phyloP scores from a whole-genome alignment of 2,888 invertebrate genomes.

The Cancer borealis region DNA sequence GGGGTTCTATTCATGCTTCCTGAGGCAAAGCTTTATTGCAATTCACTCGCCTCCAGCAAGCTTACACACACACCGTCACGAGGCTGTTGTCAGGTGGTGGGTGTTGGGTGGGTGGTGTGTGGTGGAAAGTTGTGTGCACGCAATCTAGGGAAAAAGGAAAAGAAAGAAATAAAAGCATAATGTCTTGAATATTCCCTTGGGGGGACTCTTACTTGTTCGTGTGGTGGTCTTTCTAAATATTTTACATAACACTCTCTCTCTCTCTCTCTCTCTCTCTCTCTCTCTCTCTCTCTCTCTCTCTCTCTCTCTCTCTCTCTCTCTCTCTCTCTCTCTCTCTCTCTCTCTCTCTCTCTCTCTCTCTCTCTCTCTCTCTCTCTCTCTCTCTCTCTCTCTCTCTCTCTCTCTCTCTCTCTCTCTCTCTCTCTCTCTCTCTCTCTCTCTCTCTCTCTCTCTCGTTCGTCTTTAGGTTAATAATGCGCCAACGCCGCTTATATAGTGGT shows the following conservation, averaged over 20 bases:
- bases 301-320: slow-evolving; percentile 25
- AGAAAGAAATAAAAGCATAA: neutral
- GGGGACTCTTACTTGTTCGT: neutral
- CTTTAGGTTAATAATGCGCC: neutral
- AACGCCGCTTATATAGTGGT: neutral
- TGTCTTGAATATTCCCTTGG: neutral
- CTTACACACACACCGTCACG: neutral
- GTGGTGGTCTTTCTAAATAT: no score
- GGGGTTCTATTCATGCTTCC: neutral
- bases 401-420: slow-evolving; percentile 55
- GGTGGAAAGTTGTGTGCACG: neutral
- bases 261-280: slow-evolving; percentile 55
- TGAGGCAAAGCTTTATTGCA: neutral
- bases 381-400: slow-evolving; percentile 38
- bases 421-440: slow-evolving; percentile 51
- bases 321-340: neutral
- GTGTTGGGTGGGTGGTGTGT: neutral
- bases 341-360: neutral
- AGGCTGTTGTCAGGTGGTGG: neutral
- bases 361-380: neutral
- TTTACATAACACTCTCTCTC: slow-evolving; percentile 15
- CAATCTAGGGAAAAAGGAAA: neutral
- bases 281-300: slow-evolving; percentile 52
- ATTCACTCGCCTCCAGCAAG: neutral
- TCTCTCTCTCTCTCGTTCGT: neutral